Base-by-base conservation (phyloP, 1,140 invertebrate species). In the Sycophila sp. region DNA sequence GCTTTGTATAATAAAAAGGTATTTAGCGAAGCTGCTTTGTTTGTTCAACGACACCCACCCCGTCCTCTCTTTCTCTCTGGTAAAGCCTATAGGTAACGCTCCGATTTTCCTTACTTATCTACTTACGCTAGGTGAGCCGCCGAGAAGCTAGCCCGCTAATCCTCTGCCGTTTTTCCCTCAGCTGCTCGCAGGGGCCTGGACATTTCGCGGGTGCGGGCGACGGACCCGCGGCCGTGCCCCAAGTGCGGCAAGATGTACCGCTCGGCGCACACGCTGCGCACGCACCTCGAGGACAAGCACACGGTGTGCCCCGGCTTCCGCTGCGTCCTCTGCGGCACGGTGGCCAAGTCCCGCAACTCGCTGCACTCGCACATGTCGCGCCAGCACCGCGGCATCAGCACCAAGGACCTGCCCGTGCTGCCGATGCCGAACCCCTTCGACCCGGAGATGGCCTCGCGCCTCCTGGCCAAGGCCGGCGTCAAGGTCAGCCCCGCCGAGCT, bases 201-300 rank as follows among this genome's bases (percentile, higher is more conserved):
- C 76, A 90, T 95, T 88, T 89, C 93, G 82, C 88, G 94, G 76
- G 94, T 97, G 15, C 89, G 95, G 73, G 95, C 94, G 0, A 97
- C 94, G 15, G 95, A 97, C 87, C 94, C 94, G 0, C 87, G 95
- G 28, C 95, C 95, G 0, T 97, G 95, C 84, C 94, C 94, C 8
- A 95, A 96, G 81, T 96, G 95, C 82, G 94, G 94, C 2, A 97
- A 97, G 86, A 96, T 96, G 80, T 96, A 97, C 82, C 88, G 94
- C 26, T 95, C 94, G 5, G 95, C 95, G 2, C 95, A 96, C 80
- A 96, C 95, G 0, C 87, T 96, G 68, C 89, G 94, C 51, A 96
- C 95, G 4, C 95, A 96, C 85, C 87, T 96, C 65, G 95, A 96
- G 83, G 94, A 96, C 81, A 96, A 96, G 80, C 94, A 96, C 83